A percentile compares a stretch with the other conserved stretches of the same genome.
These are phyloP conservation scores for Sciaenops ocellatus DNA, from an alignment of 2,797 vertebrate species.

Conservation along the genomic window DNA sequence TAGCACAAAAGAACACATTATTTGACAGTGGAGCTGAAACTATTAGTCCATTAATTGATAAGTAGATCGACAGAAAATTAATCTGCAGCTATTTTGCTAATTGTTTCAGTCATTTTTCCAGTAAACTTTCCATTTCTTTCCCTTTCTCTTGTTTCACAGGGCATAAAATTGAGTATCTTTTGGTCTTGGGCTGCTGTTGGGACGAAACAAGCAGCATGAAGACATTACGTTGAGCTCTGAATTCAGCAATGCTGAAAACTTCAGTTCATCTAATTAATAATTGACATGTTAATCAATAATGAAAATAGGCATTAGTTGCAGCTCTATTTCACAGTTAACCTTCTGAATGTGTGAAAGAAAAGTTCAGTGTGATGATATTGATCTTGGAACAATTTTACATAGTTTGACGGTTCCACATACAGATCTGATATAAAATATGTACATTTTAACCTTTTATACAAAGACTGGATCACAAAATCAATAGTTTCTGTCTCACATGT, in stretches of 20 bases:
- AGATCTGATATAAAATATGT: neutral
- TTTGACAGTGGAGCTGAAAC: neutral
- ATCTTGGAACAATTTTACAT: neutral
- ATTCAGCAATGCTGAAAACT: neutral
- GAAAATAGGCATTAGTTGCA: neutral
- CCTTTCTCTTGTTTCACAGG: neutral
- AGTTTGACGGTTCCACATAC: neutral
- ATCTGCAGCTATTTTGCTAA: neutral
- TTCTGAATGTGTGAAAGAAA: neutral
- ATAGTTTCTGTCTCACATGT: neutral
- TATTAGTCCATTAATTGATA: neutral
- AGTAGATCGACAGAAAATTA: neutral
- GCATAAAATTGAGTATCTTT: neutral
- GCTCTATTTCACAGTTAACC: neutral
- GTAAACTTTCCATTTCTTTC: neutral
- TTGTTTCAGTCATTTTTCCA: neutral
- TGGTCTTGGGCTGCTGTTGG: neutral
- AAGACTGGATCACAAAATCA: neutral
- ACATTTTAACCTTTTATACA: slow-evolving; percentile 15
- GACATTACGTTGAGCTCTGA: neutral
- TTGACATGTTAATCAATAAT: neutral
- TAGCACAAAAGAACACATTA: neutral
- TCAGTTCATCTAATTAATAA: rapidly evolving
- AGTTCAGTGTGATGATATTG: neutral
- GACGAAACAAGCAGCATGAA: neutral